Base-by-base conservation (phyloP, 2,113 vertebrate species). In the Tichodroma muraria region DNA sequence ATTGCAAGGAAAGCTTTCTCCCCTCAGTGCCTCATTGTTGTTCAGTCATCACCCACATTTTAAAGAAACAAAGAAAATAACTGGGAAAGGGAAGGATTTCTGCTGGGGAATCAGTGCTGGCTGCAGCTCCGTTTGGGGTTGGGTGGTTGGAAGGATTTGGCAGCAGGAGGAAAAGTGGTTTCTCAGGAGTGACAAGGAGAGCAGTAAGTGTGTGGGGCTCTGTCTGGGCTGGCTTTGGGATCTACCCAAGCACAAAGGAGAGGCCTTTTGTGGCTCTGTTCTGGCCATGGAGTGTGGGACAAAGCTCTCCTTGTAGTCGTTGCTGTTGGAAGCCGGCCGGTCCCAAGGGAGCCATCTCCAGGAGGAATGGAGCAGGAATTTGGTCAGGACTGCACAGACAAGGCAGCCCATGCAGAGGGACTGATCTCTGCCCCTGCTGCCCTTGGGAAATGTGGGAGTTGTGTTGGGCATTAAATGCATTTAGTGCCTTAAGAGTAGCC, bases 311-410 rank as follows among this genome's bases (percentile, higher is more conserved):
- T 17, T 81, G 64, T 42, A 5, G 33, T 5, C 0, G 0, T 5
- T 25, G 75, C n/a, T 28, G 20, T 16, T 50, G 49, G 76, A 64
- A 68, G 42, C 8, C 1, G 1, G 7, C 45, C 4, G 8, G 31
- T 73, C 8, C 72, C n/a, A 3, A 10, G 53, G 16, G 60, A 89
- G 42, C 24, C 42, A 1, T 63, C 57, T 44, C 30, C 0, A 3
- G 13, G 21, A 0, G 2, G 16, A 25, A 2, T 9, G 25, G 66
- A 40, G 8, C 11, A 1, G 60, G 5, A 73, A 1, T 25, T 22
- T 15, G 64, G 11, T 19, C 22, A 24, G 86, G 21, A 56, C 70
- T 63, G 9, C 31, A 2, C 30, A 22, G 70, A 40, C 11, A 25
- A 9, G 28, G 1, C 59, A 11, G 28, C 42, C 11, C 13, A 42